Evolutionary conservation across 2,888 invertebrate species (phyloP).

Genomic region (Cheilosia impressa): DNA sequence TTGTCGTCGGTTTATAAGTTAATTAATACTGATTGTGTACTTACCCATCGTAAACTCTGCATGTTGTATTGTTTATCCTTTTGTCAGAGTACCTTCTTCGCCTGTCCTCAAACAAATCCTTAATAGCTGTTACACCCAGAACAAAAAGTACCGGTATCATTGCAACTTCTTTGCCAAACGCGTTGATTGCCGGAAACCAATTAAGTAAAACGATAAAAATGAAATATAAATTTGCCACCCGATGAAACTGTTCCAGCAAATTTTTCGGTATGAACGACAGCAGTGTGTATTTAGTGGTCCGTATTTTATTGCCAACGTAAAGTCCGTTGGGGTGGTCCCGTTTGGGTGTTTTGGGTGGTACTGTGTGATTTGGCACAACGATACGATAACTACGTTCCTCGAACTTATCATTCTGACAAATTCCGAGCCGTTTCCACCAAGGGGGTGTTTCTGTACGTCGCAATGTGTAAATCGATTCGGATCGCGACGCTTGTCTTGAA

Average conservation of each 20-base stretch:
- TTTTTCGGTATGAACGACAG: constrained; percentile 98
- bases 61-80: constrained; percentile 96
- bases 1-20: too few relatives aligned
- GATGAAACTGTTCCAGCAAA: constrained; percentile 98
- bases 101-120: constrained; percentile 97
- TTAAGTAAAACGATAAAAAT: constrained; percentile 97
- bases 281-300: constrained; percentile 97
- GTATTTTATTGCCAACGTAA: constrained; percentile 92
- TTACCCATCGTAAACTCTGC: constrained; percentile 96
- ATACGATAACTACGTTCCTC: constrained; percentile 89
- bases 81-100: constrained; percentile 95
- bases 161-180: constrained; percentile 97
- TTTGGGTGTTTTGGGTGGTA: constrained; percentile 91
- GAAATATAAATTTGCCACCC: constrained; percentile 98
- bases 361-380: constrained; percentile 93
- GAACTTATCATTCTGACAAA: constrained; percentile 87
- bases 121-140: constrained; percentile 95
- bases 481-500: constrained; percentile 94
- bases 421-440: constrained; percentile 88
- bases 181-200: constrained; percentile 97
- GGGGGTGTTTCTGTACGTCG: constrained; percentile 89
- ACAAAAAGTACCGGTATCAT: constrained; percentile 98
- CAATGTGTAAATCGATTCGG: constrained; percentile 95
- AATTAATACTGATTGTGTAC: constrained; percentile 77
- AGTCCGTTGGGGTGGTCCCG: constrained; percentile 93